Base-by-base conservation (phyloP, 2,888 invertebrate genomes). In the Laothoe populi region DNA sequence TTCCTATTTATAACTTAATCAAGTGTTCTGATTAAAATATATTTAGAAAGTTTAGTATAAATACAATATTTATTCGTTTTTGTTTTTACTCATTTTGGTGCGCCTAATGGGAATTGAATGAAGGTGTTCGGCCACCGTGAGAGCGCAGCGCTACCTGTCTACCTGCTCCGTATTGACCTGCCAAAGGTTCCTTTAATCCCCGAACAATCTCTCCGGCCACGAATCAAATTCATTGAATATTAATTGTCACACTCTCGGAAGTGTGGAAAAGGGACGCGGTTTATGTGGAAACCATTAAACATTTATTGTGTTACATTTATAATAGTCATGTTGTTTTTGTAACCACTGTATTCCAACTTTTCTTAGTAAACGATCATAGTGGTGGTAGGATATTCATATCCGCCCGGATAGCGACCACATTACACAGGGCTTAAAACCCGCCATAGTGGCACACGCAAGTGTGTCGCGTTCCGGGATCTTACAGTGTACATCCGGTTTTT, bases 181-280 rank as follows among this genome's bases (percentile, higher is more conserved):
- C 74, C 70, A 71, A 79, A 79, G 84, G 82, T 77, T 80, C 78
- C 75, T 78, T 78, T 90, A 88, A 90, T 88, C 87, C 85, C 80
- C 68, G 70, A 77, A 81, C 84, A 74, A 78, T 83, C 79, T 79
- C 70, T 65, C 75, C 73, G 70, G 77, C 84, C 88, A 88, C 87
- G 88, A 83, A 87, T 83, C 81, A 79, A 81, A 84, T 79, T 82
- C 81, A 85, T 84, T 86, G 84, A 71, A 66, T 71, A 69, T 64
- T 65, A 66, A 64, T 61, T 68, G 66, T 64, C 64, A 64, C 62
- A 66, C 63, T 61, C 63, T 64, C 64, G 57, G 38, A 24, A 58
- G 57, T 58, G 38, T 58, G 24, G 23, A 40, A 42, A 58, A 40
- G 35, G 53, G 35, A 16, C 40, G 5, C 42, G 40, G 24, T 58